Evolutionary conservation across 2,888 invertebrate genomes (phyloP).

Genomic region (Paralinhomoeus sp.): DNA sequence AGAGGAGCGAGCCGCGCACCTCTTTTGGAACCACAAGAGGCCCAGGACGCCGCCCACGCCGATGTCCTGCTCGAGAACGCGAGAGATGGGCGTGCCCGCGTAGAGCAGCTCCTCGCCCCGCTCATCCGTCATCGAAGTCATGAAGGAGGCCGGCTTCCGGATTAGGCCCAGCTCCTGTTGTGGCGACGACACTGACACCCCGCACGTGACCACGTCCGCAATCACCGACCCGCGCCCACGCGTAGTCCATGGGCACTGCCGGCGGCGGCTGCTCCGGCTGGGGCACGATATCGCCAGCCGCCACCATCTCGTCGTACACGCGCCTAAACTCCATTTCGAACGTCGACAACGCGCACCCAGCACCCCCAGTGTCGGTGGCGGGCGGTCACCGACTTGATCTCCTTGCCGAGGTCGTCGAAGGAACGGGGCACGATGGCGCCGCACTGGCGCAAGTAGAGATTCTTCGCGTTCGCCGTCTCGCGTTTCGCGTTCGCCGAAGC

Average conservation of each 20-base stretch:
- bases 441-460: conserved; percentile 50
- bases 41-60: conserved; percentile 95
- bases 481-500: conserved; percentile 78
- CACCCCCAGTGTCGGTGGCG: too few relatives aligned
- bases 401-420: conserved; percentile 67
- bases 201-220: background rate
- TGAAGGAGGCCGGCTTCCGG: conserved; percentile 92
- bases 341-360: background rate
- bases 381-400: conserved; percentile 39
- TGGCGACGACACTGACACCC: background rate
- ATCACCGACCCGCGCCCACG: conserved; percentile 55
- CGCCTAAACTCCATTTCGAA: conserved; percentile 12
- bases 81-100: conserved; percentile 60
- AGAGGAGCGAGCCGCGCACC: too few relatives aligned
- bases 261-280: conserved; percentile 82
- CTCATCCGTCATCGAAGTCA: conserved; percentile 97
- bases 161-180: conserved; percentile 73
- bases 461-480: conserved; percentile 83
- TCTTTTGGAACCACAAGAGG: conserved; percentile 75
- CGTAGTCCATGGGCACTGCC: conserved; percentile 98
- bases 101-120: conserved; percentile 85
- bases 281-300: conserved; percentile 51
- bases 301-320: conserved; percentile 35
- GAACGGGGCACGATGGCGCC: conserved; percentile 76
- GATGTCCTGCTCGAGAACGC: conserved; percentile 68